phyloP scores from a whole-genome alignment of 2,113 vertebrate species.

The Trinectes maculatus region DNA sequence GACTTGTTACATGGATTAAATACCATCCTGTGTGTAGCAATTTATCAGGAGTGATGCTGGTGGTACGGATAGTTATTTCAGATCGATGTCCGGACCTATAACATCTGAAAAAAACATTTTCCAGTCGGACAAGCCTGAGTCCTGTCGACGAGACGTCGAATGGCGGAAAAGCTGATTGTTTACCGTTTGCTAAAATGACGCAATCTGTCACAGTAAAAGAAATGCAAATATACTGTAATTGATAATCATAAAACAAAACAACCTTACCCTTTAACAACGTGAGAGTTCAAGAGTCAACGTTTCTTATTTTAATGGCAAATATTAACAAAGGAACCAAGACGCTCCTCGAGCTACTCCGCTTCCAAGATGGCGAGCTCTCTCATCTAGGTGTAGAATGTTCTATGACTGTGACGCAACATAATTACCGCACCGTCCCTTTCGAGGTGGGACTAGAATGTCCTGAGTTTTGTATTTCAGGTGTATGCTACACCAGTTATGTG shows the following conservation, averaged over 20 bases:
- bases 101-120: neutral
- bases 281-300: neutral
- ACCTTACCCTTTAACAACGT: neutral
- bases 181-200: neutral
- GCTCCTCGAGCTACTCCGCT: neutral
- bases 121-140: neutral
- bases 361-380: constrained; percentile 68
- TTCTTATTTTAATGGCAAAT: neutral
- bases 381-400: constrained; percentile 18
- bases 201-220: accelerated
- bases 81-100: accelerated
- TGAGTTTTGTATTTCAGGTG: constrained; percentile 11
- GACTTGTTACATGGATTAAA: too few relatives aligned
- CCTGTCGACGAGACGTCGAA: constrained; percentile 41
- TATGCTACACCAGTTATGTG: too few relatives aligned
- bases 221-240: accelerated
- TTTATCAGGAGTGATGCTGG: too few relatives aligned
- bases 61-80: too few relatives aligned
- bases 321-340: constrained; percentile 14
- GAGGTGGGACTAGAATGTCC: neutral
- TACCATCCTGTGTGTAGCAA: too few relatives aligned
- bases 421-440: constrained; percentile 1
- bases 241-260: too few relatives aligned
- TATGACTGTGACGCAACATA: constrained; percentile 25
- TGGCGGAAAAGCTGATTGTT: constrained; percentile 13